Evolutionary conservation across 37 sponge, comb jelly and placozoan species (phyloP).

Genomic region (Halisarca cf. caerulea): DNA sequence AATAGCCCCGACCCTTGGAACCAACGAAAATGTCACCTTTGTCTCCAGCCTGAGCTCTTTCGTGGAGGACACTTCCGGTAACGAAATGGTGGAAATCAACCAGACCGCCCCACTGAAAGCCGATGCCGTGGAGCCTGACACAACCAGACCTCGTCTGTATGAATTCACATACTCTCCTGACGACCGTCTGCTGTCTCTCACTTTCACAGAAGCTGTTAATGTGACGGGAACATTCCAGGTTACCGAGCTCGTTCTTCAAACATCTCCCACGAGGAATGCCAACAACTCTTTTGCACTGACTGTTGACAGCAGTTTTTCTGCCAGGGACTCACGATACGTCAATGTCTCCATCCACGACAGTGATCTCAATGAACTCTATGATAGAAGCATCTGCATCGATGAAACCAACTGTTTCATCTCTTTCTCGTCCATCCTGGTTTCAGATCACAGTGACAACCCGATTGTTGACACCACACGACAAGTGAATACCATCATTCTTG

Average conservation of each 20-base stretch:
- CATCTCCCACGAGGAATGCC: background rate
- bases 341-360: constrained; percentile 19
- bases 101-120: constrained; percentile 32
- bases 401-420: constrained; percentile 51
- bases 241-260: constrained; percentile 37
- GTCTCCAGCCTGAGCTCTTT: constrained; percentile 35
- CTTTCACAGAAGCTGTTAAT: constrained; percentile 62
- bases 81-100: constrained; percentile 29
- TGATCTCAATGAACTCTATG: constrained; percentile 46
- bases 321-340: constrained; percentile 38
- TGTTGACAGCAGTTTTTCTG: constrained; percentile 3
- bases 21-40: constrained; percentile 55
- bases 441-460: constrained; percentile 74
- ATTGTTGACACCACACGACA: constrained; percentile 26
- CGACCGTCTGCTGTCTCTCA: constrained; percentile 67
- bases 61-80: constrained; percentile 58
- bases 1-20: constrained; percentile 34
- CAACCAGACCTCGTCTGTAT: constrained; percentile 44
- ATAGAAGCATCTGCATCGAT: constrained; percentile 55
- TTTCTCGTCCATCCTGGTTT: constrained; percentile 48
- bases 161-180: constrained; percentile 61
- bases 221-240: constrained; percentile 18
- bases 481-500: constrained; percentile 55
- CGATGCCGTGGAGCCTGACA: constrained; percentile 37
- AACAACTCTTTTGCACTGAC: background rate